Evolutionary conservation across 2,113 vertebrate species (phyloP).

Genomic region (Diadophis punctatus): DNA sequence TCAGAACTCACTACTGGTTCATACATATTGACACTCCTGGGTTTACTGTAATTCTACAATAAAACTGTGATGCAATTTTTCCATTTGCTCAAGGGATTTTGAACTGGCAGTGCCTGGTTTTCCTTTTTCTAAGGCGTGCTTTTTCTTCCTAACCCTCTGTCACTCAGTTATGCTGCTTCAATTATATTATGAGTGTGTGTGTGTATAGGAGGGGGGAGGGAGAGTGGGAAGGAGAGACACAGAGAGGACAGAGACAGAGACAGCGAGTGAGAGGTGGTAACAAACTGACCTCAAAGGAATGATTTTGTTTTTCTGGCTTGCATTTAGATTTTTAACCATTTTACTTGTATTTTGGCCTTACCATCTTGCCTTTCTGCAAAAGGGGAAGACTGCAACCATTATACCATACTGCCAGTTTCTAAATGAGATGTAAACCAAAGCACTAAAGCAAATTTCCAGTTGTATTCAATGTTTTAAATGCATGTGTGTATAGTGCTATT

Average conservation of each 20-base stretch:
- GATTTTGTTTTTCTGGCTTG: background rate
- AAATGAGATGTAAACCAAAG: background rate
- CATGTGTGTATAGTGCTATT: background rate
- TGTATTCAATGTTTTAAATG: background rate
- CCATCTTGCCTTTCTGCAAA: background rate
- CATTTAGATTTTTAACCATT: background rate
- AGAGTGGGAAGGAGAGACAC: background rate
- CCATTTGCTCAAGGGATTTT: background rate
- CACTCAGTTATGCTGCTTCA: background rate
- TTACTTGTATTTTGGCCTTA: background rate
- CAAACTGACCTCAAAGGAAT: background rate
- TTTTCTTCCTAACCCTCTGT: background rate
- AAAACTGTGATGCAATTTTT: background rate
- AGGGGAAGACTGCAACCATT: background rate
- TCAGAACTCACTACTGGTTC: too few species aligned
- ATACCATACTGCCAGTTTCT: background rate
- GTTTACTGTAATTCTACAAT: background rate
- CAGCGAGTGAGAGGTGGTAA: background rate
- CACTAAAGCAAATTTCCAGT: background rate
- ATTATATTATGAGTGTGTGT: background rate
- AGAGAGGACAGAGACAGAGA: background rate
- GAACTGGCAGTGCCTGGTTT: background rate
- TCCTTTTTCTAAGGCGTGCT: background rate
- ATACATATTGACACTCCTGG: background rate
- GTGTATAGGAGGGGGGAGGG: background rate